Percentiles rank a stretch among this genome's conserved stretches.
These are phyloP conservation scores for Antheraea pernyi DNA, from an alignment of 1,140 invertebrate genomes.

Conservation along the genomic window DNA sequence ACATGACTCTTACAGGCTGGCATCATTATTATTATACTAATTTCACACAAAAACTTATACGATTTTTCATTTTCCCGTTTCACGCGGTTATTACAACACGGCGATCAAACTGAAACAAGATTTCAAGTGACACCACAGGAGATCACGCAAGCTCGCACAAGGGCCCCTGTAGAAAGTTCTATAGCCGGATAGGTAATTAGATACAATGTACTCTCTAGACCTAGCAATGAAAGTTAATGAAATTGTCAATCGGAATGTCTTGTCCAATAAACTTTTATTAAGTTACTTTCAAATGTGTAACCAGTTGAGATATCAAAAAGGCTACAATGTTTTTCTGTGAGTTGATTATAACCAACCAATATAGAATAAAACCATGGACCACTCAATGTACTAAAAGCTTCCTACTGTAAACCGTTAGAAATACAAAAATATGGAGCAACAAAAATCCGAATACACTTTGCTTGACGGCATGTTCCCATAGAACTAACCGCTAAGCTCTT, in stretches of 20 bases:
- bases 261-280: not conserved
- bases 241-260: conserved; percentile 1
- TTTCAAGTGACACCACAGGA: not conserved
- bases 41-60: no score
- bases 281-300: not conserved
- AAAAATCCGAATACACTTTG: no score
- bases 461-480: no score
- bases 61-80: no score
- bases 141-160: not conserved
- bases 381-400: not conserved
- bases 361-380: not conserved
- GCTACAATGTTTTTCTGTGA: not conserved
- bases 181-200: conserved; percentile 2
- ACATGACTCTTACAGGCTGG: no score
- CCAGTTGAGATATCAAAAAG: not conserved
- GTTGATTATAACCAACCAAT: no score
- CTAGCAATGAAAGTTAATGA: not conserved
- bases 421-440: no score
- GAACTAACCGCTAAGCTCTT: no score
- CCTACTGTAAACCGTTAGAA: no score
- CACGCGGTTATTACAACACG: no score
- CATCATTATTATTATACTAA: no score
- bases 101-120: not conserved
- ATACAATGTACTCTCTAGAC: not conserved
- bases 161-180: not conserved